Base-by-base conservation (phyloP, 1,140 invertebrate species). In the Aphaenogaster rudis region DNA sequence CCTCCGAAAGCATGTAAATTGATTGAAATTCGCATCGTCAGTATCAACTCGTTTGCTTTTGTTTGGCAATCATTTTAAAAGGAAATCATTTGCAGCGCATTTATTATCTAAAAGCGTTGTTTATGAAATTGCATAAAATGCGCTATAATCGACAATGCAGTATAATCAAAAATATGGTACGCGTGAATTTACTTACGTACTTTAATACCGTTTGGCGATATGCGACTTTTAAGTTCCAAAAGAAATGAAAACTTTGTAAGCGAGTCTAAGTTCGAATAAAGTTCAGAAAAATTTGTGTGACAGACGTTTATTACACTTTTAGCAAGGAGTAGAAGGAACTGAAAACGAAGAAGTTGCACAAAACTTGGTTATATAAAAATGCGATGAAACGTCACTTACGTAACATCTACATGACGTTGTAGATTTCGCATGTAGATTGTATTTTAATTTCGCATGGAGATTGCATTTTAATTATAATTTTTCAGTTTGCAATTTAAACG, bases 31-130 rank as follows among this genome's bases (percentile, higher is more conserved):
- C 54, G 45, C 74, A 77, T 45, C 39, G 9, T 3, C 64, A 6
- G 21, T 36, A 50, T 36, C 50, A 81, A 45, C 1, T 17, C 3
- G 17, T 6, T 57, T 21, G 15, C 66, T 33, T 33, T 57, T 71
- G 36, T 81, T 71, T 81, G 66, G 11, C 52, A 71, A 81, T 81
- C 17, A 71, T 71, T 71, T 54, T 71, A 66, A 81, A 81, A 71
- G 64, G 42, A 15, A 48, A 21, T 69, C 21, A 69, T 69, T 69
- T 69, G 21, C 66, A 48, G 11, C 21, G 42, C 66, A 50, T 69
- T 48, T 48, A 45, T 45, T 33, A 54, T 13, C 11, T 36, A 11
- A 52, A 66, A 66, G 48, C 33, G 7, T 8, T n/a, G 28, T 28
- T 59, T 17, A 45, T 45, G 8, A 45, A 63, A 78, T 48, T 33